Percentiles rank a stretch among this genome's conserved stretches.
These are phyloP conservation scores for Alligator sinensis DNA, from an alignment of 2,113 vertebrate species.

Conservation along the genomic window DNA sequence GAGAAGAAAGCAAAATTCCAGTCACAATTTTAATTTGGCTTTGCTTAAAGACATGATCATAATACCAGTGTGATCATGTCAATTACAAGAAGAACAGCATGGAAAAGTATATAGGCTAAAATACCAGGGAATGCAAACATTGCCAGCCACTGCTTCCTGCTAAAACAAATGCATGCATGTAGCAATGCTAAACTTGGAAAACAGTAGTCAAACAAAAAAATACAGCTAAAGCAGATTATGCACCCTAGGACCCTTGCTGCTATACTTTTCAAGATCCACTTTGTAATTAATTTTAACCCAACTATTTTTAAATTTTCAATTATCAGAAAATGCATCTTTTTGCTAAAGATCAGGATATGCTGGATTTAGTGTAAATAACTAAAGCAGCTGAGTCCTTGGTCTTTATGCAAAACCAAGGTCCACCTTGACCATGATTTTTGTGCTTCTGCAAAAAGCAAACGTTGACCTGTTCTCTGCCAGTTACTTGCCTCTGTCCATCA, in stretches of 20 bases:
- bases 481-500: constrained; percentile 80
- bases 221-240: neutral
- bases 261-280: neutral
- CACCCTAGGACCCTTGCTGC: neutral
- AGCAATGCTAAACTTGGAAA: neutral
- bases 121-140: neutral
- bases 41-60: neutral
- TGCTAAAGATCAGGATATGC: neutral
- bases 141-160: neutral
- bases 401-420: neutral
- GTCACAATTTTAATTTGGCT: neutral
- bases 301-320: too few species aligned
- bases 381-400: neutral
- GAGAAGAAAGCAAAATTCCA: too few species aligned
- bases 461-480: neutral
- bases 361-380: neutral
- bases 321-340: too few species aligned
- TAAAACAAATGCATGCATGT: neutral
- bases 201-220: neutral
- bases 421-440: too few species aligned
- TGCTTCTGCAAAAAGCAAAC: neutral
- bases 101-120: neutral
- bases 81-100: neutral
- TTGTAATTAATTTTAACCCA: neutral
- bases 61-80: too few species aligned